Evolutionary conservation across 2,113 vertebrate species (phyloP), one percentile per base, ranked within the genome.

Genomic region (Albula goreensis): DNA sequence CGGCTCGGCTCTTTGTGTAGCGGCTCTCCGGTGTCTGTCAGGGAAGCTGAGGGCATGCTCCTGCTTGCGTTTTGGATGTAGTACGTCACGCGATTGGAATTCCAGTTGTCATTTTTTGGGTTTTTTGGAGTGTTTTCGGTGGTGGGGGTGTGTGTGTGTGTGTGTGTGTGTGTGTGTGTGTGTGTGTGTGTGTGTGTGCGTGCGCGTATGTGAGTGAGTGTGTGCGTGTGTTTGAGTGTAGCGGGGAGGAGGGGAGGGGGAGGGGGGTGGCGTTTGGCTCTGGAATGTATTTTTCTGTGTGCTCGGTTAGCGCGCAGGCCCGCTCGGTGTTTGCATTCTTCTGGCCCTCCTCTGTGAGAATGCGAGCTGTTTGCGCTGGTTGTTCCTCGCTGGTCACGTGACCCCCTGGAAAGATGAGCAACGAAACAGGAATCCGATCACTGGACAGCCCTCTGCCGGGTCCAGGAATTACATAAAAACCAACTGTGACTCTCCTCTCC

Each of bases 71-170:
- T 86, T 81, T 83, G 82, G 60, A 8, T 50, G 19, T 53, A 41
- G 48, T 41, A 56, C 50, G 82, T 81, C 50, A 22, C 25, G 6
- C 22, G 25, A 52, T 19, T 85, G 83, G 83, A 83, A 83, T 83
- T 87, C 84, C 87, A 88, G 90, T 92, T 91, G 91, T 91, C 92
- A 93, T 93, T 92, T 92, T 92, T 86, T 88, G 90, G 91, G 91
- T 89, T 91, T 56, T 93, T 88, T 90, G 31, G 89, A 90, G 87
- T 90, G 13, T 70, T 41, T 87, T 88, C 82, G 83, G 89, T 84
- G 90, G 88, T 92, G 66, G 85, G 83, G 91, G 90, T 25, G 53
- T 86, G 86, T 87, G 50, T 31, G n/a, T 1, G 48, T 25, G 17
- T 31, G 5, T 41, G 41, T n/a, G 25, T 0, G 31, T 63, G 51